These are phyloP conservation scores for Drosophila sechellia DNA, from an alignment of 1,140 invertebrate species.

Conservation along the genomic window DNA sequence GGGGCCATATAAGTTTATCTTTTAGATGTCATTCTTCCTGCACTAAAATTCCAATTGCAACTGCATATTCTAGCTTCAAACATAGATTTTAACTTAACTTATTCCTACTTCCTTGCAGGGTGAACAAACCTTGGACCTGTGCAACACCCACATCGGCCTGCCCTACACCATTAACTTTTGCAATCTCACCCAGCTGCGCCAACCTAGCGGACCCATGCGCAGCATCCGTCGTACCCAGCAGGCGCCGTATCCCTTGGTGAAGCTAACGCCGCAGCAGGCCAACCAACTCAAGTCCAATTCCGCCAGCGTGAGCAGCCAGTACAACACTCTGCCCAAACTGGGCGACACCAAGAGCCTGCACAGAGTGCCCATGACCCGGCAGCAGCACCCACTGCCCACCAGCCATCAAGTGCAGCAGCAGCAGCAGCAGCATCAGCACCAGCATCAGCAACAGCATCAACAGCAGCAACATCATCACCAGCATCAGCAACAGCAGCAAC, in stretches of 20 bases:
- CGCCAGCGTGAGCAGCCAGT: constrained; percentile 31
- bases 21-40: no score
- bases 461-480: constrained; percentile 26
- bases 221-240: constrained; percentile 90
- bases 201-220: constrained; percentile 89
- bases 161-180: constrained; percentile 92
- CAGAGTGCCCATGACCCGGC: constrained; percentile 68
- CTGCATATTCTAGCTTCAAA: background rate
- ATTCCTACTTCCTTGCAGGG: constrained; percentile 85
- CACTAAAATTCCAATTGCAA: background rate
- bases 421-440: constrained; percentile 49
- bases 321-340: constrained; percentile 43
- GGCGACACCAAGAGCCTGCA: constrained; percentile 61
- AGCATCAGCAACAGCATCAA: constrained; percentile 22
- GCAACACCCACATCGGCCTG: constrained; percentile 88
- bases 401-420: constrained; percentile 44
- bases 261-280: constrained; percentile 85
- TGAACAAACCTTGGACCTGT: constrained; percentile 90
- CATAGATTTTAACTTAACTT: no score
- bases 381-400: constrained; percentile 71
- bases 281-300: constrained; percentile 64
- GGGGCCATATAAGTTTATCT: no score
- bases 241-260: constrained; percentile 91
- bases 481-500: constrained; percentile 43
- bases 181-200: constrained; percentile 91